Evolutionary conservation across 2,113 vertebrate genomes (phyloP).

Genomic region (Emydocephalus ijimae): DNA sequence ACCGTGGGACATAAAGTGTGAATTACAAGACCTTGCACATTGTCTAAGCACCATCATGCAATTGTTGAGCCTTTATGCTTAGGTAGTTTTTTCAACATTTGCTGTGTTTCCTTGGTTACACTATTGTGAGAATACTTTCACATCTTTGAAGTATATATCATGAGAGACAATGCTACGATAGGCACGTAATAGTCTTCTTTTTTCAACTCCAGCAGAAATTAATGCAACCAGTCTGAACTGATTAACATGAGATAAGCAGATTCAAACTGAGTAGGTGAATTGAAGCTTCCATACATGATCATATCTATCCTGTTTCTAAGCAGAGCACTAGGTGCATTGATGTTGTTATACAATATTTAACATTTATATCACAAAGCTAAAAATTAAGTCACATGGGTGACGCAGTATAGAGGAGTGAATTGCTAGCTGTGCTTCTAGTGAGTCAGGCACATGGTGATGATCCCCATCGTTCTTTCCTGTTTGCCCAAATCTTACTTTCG

Average conservation of each 20-base stretch:
- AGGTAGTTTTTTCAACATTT: background rate
- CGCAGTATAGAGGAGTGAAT: background rate
- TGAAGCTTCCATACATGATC: background rate
- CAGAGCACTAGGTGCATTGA: background rate
- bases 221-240: background rate
- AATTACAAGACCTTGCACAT: background rate
- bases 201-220: background rate
- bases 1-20: background rate
- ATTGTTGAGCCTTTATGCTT: background rate
- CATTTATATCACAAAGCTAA: background rate
- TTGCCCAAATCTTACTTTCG: background rate
- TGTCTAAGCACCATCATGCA: background rate
- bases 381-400: background rate
- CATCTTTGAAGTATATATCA: background rate
- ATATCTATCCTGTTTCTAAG: too few relatives aligned
- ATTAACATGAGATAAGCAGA: background rate
- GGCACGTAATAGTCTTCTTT: accelerated
- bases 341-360: background rate
- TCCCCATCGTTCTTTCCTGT: background rate
- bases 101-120: background rate
- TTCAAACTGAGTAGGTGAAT: background rate
- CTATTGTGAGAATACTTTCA: background rate
- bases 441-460: background rate
- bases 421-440: background rate
- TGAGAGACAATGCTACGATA: background rate